Evolutionary conservation across 2,797 vertebrate species (phyloP).

Genomic region (Xyrichtys novacula): DNA sequence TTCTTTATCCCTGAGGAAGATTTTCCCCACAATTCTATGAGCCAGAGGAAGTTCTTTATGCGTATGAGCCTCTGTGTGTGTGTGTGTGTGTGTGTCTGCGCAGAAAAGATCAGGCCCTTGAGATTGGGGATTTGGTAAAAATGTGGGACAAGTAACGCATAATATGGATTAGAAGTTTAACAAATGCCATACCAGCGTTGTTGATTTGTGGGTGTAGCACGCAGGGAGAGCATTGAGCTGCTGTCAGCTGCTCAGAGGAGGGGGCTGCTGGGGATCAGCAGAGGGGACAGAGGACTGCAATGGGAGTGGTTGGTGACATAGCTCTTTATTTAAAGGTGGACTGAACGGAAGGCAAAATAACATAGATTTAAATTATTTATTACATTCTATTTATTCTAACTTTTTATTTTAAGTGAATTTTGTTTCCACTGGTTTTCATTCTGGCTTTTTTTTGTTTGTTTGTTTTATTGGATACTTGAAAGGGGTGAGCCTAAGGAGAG

Average conservation of each 20-base stretch:
- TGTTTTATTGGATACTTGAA: no score
- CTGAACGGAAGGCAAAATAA: neutral
- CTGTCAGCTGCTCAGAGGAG: slow-evolving; percentile 39
- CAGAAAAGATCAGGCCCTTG: neutral
- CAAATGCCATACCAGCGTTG: neutral
- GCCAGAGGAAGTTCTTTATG: slow-evolving; percentile 56
- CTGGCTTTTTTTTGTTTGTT: no score
- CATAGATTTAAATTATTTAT: no score
- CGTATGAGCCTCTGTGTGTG: neutral
- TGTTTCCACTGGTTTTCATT: no score
- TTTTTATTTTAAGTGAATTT: no score
- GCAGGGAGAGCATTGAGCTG: neutral
- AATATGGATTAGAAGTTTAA: neutral
- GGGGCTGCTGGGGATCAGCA: neutral
- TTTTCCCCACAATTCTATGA: slow-evolving; percentile 51
- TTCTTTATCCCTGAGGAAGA: slow-evolving; percentile 59
- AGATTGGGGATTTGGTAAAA: slow-evolving; percentile 10
- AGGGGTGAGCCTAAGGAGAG: no score
- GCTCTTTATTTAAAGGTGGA: slow-evolving; percentile 15
- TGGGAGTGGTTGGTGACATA: slow-evolving; percentile 15
- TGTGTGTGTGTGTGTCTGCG: neutral
- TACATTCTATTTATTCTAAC: no score
- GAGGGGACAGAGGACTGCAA: neutral
- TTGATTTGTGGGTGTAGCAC: neutral
- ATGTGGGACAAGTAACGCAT: neutral